phyloP scores from a whole-genome alignment of 2,797 vertebrate genomes.

The Synaphobranchus kaupii region DNA sequence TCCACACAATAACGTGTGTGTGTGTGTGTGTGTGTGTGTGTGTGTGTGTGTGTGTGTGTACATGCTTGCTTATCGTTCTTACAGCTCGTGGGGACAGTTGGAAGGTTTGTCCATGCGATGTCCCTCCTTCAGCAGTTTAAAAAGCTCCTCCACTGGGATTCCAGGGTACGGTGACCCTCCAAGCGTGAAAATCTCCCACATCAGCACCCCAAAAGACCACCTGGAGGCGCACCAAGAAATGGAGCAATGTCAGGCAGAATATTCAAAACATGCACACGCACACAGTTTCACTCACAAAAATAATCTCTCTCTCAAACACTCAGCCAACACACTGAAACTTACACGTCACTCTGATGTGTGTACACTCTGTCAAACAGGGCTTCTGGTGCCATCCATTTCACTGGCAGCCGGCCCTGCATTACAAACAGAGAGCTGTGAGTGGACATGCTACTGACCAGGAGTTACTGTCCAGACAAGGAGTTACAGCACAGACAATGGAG shows the following conservation, averaged over 20 bases:
- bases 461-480: background rate
- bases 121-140: slow-evolving; percentile 94
- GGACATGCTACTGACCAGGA: slow-evolving; percentile 15
- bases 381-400: slow-evolving; percentile 99
- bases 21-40: background rate
- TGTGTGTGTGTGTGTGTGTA: background rate
- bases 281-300: slow-evolving; percentile 41
- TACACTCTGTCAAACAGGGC: slow-evolving; percentile 97
- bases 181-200: slow-evolving; percentile 98
- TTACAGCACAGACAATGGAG: slow-evolving; percentile 13
- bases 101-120: slow-evolving; percentile 98
- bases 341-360: slow-evolving; percentile 99
- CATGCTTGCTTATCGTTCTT: slow-evolving; percentile 55
- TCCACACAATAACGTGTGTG: background rate
- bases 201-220: slow-evolving; percentile 96
- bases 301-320: slow-evolving; percentile 17
- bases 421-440: background rate
- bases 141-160: slow-evolving; percentile 97
- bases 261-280: slow-evolving; percentile 33
- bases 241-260: background rate
- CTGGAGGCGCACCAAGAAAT: slow-evolving; percentile 61
- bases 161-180: slow-evolving; percentile 96
- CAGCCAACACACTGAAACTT: slow-evolving; percentile 65
- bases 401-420: slow-evolving; percentile 90
- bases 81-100: slow-evolving; percentile 97